Evolutionary conservation across 2,888 invertebrate species (phyloP).

Genomic region (Chirona hameri): DNA sequence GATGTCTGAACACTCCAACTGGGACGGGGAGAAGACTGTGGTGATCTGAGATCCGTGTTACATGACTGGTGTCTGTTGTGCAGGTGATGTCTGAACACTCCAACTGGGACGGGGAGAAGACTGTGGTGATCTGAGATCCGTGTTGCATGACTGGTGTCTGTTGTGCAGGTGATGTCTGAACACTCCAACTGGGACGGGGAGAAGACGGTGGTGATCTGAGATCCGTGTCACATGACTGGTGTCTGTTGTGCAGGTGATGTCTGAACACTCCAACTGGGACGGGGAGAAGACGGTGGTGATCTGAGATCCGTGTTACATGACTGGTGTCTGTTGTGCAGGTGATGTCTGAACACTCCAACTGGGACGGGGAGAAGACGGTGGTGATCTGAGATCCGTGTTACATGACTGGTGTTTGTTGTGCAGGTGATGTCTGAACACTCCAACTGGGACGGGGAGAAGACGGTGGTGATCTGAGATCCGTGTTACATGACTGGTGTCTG

Average conservation of each 20-base stretch:
- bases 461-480: constrained; percentile 78
- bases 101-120: constrained; percentile 98
- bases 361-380: constrained; percentile 99
- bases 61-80: neutral
- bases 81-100: constrained; percentile 88
- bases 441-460: constrained; percentile 98
- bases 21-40: constrained; percentile 99
- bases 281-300: constrained; percentile 98
- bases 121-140: constrained; percentile 78
- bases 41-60: constrained; percentile 63
- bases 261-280: constrained; percentile 94
- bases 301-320: neutral
- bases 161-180: constrained; percentile 75
- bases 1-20: constrained; percentile 91
- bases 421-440: constrained; percentile 88
- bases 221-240: neutral
- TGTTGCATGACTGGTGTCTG: neutral
- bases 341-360: constrained; percentile 91
- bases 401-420: neutral
- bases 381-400: constrained; percentile 63
- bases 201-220: constrained; percentile 93
- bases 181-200: constrained; percentile 97
- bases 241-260: constrained; percentile 62
- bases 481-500: neutral
- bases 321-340: constrained; percentile 48